phyloP scores from a whole-genome alignment of 2,113 vertebrate species.

The Corythornis vintsioides region DNA sequence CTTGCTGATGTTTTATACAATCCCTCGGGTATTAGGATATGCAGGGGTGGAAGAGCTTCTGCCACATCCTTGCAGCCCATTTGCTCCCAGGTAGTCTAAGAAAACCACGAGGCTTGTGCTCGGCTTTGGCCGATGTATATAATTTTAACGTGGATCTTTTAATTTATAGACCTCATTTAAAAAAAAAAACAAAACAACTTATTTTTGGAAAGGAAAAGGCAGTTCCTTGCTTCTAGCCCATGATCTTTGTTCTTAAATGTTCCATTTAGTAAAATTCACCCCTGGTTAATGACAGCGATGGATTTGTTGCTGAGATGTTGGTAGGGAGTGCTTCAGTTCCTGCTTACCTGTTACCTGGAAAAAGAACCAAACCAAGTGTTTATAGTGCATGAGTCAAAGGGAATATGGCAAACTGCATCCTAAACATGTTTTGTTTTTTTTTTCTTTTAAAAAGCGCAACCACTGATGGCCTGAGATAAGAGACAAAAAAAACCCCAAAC shows the following conservation, averaged over 20 bases:
- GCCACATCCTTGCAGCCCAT: neutral
- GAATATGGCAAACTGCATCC: conserved; percentile 52
- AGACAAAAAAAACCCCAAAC: neutral
- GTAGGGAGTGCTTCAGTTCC: conserved; percentile 67
- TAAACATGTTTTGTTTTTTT: neutral
- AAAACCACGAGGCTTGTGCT: conserved; percentile 30
- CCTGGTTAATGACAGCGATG: neutral
- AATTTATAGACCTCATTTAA: conserved; percentile 28
- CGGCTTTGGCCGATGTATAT: conserved; percentile 63
- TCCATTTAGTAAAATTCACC: conserved; percentile 2
- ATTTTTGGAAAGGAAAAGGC: neutral
- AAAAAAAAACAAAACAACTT: too few species aligned
- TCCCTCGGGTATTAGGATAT: conserved; percentile 41
- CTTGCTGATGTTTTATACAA: conserved; percentile 46
- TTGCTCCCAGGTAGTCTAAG: conserved; percentile 25
- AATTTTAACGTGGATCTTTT: conserved; percentile 37
- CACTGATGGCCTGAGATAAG: conserved; percentile 19
- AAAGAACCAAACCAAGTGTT: neutral
- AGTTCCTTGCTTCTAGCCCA: conserved; percentile 19
- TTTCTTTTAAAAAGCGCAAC: neutral
- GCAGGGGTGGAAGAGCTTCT: conserved; percentile 43
- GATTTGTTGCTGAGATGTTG: conserved; percentile 39
- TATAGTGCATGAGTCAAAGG: conserved; percentile 52
- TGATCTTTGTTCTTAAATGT: conserved; percentile 39
- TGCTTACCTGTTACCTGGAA: neutral